These are phyloP conservation scores for Entomobrya multifasciata DNA, from an alignment of 2,888 invertebrate species.

Conservation along the genomic window DNA sequence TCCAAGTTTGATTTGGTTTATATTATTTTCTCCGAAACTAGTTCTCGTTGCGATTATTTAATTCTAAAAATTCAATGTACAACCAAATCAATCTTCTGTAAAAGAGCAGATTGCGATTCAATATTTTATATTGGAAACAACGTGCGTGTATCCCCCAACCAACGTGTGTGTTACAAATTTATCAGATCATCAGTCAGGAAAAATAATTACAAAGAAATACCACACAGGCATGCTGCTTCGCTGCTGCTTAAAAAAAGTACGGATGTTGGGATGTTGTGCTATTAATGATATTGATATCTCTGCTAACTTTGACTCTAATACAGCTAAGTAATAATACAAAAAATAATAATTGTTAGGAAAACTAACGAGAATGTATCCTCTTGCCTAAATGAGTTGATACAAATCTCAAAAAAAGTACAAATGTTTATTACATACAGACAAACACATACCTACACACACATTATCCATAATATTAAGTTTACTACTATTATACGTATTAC, in stretches of 20 bases:
- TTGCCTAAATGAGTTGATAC: constrained; percentile 17
- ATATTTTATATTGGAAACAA: too few relatives aligned
- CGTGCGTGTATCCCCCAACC: too few relatives aligned
- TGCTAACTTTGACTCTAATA: constrained; percentile 17
- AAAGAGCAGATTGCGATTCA: neutral
- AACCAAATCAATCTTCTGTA: neutral
- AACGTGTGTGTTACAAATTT: too few relatives aligned
- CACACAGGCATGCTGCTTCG: too few relatives aligned
- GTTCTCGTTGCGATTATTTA: neutral
- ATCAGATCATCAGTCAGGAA: too few relatives aligned
- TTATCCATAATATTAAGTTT: constrained; percentile 61
- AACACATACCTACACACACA: constrained; percentile 70
- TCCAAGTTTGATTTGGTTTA: neutral
- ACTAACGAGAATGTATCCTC: constrained; percentile 42
- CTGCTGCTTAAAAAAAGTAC: constrained; percentile 1
- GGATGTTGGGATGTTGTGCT: constrained; percentile 37
- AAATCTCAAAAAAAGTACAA: constrained; percentile 66
- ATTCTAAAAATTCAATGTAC: neutral
- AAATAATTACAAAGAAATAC: too few relatives aligned
- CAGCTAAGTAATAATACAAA: neutral
- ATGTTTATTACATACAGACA: constrained; percentile 69
- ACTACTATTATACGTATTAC: constrained; percentile 22
- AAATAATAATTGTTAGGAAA: constrained; percentile 21
- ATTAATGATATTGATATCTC: constrained; percentile 51
- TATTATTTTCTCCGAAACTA: neutral